Evolutionary conservation across 2,888 invertebrate species (phyloP).

Genomic region (Allygus modestus): DNA sequence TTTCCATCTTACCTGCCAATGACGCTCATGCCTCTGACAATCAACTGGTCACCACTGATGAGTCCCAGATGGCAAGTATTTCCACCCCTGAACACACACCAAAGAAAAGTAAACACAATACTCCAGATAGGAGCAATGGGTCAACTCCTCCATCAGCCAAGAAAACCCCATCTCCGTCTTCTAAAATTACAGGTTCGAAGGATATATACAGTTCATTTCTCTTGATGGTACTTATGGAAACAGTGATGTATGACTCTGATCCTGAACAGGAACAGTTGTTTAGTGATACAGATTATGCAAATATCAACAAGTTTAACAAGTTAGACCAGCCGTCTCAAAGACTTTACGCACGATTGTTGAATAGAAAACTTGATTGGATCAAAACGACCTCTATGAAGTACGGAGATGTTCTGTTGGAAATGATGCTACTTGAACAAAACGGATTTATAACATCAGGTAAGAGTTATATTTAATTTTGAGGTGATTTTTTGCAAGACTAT

Average conservation of each 20-base stretch:
- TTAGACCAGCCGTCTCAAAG: slow-evolving; percentile 42
- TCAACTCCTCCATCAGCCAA: slow-evolving; percentile 42
- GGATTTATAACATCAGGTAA: slow-evolving; percentile 56
- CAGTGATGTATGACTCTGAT: background rate
- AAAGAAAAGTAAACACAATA: background rate
- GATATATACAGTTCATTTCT: slow-evolving; percentile 52
- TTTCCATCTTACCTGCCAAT: background rate
- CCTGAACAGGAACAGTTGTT: slow-evolving; percentile 2
- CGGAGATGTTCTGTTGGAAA: background rate
- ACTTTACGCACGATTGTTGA: slow-evolving; percentile 50
- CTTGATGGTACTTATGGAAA: slow-evolving; percentile 21
- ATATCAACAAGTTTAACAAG: slow-evolving; percentile 11
- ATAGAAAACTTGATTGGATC: slow-evolving; percentile 60
- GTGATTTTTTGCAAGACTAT: no score
- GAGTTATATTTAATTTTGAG: background rate
- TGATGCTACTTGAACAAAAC: slow-evolving; percentile 25
- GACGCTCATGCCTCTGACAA: background rate
- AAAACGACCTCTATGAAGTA: slow-evolving; percentile 49
- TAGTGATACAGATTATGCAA: slow-evolving; percentile 46
- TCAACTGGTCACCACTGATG: background rate
- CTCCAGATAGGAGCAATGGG: background rate
- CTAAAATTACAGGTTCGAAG: slow-evolving; percentile 38
- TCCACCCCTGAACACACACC: background rate
- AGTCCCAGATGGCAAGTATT: background rate
- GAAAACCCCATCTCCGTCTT: slow-evolving; percentile 19